These are phyloP conservation scores for Ommatoiulus sabulosus DNA, from an alignment of 2,888 invertebrate genomes.

Conservation along the genomic window DNA sequence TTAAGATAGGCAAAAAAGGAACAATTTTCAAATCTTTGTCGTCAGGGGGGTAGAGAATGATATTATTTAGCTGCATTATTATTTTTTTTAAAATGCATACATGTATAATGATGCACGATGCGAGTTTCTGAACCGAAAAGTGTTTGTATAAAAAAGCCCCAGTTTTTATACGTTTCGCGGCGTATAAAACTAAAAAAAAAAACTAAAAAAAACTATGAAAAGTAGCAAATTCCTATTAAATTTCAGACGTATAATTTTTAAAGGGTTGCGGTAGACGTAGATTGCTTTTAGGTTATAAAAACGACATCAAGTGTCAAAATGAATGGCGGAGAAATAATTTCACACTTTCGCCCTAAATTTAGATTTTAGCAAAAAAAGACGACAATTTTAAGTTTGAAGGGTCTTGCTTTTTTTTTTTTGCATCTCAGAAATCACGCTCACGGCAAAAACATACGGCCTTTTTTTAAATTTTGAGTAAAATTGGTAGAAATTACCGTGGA, in stretches of 20 bases:
- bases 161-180: background rate
- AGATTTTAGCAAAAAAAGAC: background rate
- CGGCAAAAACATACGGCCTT: background rate
- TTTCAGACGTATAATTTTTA: background rate
- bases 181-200: background rate
- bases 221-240: background rate
- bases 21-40: background rate
- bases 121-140: background rate
- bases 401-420: background rate
- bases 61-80: no score
- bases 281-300: background rate
- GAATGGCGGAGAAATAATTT: conserved; percentile 26
- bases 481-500: background rate
- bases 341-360: background rate
- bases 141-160: background rate
- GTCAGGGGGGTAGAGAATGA: background rate
- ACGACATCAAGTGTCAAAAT: background rate
- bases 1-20: background rate
- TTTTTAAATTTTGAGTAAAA: background rate
- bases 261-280: background rate
- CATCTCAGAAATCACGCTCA: no score
- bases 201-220: background rate
- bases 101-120: background rate
- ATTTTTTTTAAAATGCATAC: no score
- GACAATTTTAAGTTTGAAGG: no score